Conservation (phyloP, 2,888 invertebrate genomes). For the Adelphocoris suturalis region DNA sequence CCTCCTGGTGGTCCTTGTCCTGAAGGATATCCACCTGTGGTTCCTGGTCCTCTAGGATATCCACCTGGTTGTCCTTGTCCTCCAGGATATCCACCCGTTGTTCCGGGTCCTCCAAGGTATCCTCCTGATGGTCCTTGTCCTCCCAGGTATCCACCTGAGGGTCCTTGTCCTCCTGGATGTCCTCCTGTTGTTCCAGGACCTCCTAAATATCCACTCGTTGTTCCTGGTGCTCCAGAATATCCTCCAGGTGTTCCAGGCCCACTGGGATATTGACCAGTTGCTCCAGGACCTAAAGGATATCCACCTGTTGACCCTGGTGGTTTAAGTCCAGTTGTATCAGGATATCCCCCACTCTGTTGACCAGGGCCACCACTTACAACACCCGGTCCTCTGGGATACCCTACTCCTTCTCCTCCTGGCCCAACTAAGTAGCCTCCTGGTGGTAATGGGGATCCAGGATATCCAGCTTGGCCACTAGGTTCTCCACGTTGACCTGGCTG, state of each 20-base stretch:
- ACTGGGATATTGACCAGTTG: constrained; percentile 27
- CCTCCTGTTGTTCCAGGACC: constrained; percentile 30
- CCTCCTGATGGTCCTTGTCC: constrained; percentile 40
- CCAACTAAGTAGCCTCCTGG: constrained; percentile 55
- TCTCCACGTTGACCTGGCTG: constrained; percentile 46
- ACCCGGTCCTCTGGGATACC: not conserved
- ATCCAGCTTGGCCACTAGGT: too few species aligned
- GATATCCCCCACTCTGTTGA: not conserved
- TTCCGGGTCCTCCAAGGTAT: constrained; percentile 29
- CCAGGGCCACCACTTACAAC: constrained; percentile 29
- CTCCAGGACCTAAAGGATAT: constrained; percentile 46
- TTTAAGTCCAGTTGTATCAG: too few species aligned
- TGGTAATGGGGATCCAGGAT: too few species aligned
- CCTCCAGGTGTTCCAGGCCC: constrained; percentile 55
- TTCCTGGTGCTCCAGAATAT: constrained; percentile 37
- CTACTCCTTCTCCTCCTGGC: constrained; percentile 21
- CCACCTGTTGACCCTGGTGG: not conserved
- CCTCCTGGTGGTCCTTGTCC: constrained; percentile 59
- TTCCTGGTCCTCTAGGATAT: constrained; percentile 25
- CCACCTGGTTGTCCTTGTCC: constrained; percentile 53
- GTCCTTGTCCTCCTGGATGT: constrained; percentile 39
- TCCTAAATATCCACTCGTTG: constrained; percentile 7
- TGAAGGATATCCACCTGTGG: constrained; percentile 67
- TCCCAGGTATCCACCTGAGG: constrained; percentile 67
- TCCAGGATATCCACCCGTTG: constrained; percentile 69